Evolutionary conservation across 2,797 vertebrate species (phyloP).

Genomic region (Cheirogaleus major): DNA sequence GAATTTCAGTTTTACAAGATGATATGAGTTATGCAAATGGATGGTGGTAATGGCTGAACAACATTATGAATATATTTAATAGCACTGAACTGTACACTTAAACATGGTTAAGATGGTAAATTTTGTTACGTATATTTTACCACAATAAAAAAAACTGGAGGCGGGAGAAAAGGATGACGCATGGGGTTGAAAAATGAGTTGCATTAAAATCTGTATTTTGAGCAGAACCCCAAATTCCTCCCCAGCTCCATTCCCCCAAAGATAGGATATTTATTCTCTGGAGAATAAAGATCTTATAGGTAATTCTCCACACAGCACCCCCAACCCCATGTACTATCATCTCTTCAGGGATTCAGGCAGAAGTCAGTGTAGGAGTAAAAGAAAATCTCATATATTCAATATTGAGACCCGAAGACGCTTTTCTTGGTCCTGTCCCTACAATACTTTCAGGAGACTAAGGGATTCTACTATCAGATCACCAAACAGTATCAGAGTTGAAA

Average conservation of each 20-base stretch:
- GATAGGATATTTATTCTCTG: not conserved
- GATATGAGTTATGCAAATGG: not conserved
- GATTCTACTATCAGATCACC: not conserved
- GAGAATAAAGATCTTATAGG: not conserved
- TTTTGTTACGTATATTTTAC: not conserved
- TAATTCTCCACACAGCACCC: not conserved
- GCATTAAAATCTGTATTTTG: not conserved
- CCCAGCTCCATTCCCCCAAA: not conserved
- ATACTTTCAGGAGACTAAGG: not conserved
- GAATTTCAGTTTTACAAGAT: constrained; percentile 1
- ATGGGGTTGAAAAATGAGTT: not conserved
- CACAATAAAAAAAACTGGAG: not conserved
- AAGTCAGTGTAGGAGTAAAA: not conserved
- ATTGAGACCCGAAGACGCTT: not conserved
- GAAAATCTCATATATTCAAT: not conserved
- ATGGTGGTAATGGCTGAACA: not conserved
- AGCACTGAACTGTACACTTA: not conserved
- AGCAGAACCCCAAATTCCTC: not conserved
- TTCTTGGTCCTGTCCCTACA: not conserved
- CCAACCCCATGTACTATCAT: not conserved
- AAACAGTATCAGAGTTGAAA: not conserved
- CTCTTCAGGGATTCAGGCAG: not conserved
- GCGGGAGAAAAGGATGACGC: not conserved
- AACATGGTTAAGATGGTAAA: not conserved
- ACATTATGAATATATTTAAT: not conserved